Evolutionary conservation across 2,797 vertebrate species (phyloP), one percentile per base, ranked within the genome.

Genomic region (Caiman crocodilus): DNA sequence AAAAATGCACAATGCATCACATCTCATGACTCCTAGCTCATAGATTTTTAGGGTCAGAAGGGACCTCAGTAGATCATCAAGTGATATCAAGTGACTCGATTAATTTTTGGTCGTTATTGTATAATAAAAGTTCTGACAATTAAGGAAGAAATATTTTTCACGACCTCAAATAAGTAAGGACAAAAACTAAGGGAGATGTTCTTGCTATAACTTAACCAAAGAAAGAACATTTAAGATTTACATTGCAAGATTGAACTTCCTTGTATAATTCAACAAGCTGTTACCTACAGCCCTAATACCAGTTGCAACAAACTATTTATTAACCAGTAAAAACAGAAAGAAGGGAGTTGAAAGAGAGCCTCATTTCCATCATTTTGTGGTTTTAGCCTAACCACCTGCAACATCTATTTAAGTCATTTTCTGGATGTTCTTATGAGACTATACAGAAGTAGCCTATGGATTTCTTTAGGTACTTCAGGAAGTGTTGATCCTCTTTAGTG

Each of bases 1-100:
- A n/a, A n/a, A 50, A 42, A 50, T 50, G 42, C 42, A 50, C 42
- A 50, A 50, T 50, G 42, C 42, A 50, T 50, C 42, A 50, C 42
- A 50, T 50, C 42, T 50, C 42, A n/a, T 64, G 28, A 6, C 14
- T 15, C n/a, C n/a, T n/a, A n/a, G n/a, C n/a, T n/a, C 26, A n/a
- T 28, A 64, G 82, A 92, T 93, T 71, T 92, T 32, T 91, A 94
- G 88, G 90, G 50, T 82, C 42, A 3, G 42, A 50, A 50, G 42
- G 42, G 42, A 50, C 42, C 42, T 50, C 42, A 50, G 42, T 50
- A 50, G 42, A 50, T n/a, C n/a, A n/a, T n/a, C n/a, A n/a, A n/a
- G n/a, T n/a, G n/a, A n/a, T n/a, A n/a, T n/a, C n/a, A n/a, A n/a
- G n/a, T n/a, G n/a, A n/a, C 85, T 35, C 61, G 79, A 35, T 1